Conservation (phyloP, 35 echinoderm and acorn worm species). For the Apostichopus parvimensis region DNA sequence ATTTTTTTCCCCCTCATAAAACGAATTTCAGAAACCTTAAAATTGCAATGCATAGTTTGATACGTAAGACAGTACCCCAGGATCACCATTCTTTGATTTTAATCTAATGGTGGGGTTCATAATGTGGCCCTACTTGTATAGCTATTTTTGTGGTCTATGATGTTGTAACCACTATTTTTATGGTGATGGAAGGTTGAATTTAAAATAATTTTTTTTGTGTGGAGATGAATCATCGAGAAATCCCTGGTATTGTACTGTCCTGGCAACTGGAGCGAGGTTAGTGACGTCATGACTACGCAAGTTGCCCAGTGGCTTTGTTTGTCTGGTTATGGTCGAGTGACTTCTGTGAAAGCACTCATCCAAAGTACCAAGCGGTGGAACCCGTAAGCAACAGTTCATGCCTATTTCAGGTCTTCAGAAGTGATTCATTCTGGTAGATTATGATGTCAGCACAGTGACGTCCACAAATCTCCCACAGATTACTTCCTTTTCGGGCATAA, state of each 20-base stretch:
- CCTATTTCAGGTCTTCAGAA: not conserved
- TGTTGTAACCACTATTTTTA: no score
- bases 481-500: constrained; percentile 22
- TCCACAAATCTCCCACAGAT: not conserved
- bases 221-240: not conserved
- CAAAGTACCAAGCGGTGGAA: no score
- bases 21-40: no score
- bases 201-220: not conserved
- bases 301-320: not conserved
- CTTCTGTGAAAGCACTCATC: not conserved
- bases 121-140: no score
- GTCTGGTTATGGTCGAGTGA: not conserved
- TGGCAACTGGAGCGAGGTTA: not conserved
- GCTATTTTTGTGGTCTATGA: no score
- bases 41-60: no score
- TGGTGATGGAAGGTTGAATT: no score
- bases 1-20: no score
- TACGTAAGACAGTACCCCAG: no score
- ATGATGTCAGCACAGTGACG: constrained; percentile 50
- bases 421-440: constrained; percentile 17
- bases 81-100: no score
- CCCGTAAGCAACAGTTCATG: not conserved
- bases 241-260: not conserved
- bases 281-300: constrained; percentile 18
- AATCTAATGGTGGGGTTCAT: no score